phyloP scores from a whole-genome alignment of 2,113 vertebrate genomes.

The Rynchops niger region DNA sequence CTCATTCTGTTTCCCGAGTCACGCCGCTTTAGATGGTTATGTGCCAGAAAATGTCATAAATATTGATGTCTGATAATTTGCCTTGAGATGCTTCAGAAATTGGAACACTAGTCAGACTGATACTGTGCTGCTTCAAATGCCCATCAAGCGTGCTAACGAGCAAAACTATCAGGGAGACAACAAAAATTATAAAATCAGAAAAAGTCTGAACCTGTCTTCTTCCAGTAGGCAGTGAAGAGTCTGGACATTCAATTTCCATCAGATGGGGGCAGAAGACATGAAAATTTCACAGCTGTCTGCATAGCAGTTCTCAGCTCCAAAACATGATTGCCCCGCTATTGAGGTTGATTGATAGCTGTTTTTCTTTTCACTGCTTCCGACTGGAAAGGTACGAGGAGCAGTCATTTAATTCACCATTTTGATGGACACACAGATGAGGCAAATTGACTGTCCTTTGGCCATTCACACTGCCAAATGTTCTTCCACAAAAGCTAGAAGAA shows the following conservation, averaged over 20 bases:
- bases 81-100: neutral
- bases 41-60: neutral
- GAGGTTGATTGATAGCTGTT: neutral
- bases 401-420: neutral
- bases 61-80: neutral
- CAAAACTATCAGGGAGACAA: neutral
- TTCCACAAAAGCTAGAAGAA: neutral
- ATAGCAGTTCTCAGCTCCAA: neutral
- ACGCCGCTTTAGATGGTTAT: neutral
- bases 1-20: neutral
- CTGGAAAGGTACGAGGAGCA: neutral
- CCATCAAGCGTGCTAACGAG: neutral
- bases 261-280: neutral
- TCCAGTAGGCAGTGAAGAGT: neutral
- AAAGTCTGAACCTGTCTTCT: neutral
- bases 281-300: neutral
- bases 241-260: fast-evolving
- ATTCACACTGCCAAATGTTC: neutral
- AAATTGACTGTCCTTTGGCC: neutral
- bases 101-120: neutral
- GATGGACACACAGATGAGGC: neutral
- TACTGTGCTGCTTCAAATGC: neutral
- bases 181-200: neutral
- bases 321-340: neutral
- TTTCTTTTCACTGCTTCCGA: neutral